Evolutionary conservation across 2,888 invertebrate genomes (phyloP), one percentile per base, ranked within the genome.

Genomic region (Cinara cedri): DNA sequence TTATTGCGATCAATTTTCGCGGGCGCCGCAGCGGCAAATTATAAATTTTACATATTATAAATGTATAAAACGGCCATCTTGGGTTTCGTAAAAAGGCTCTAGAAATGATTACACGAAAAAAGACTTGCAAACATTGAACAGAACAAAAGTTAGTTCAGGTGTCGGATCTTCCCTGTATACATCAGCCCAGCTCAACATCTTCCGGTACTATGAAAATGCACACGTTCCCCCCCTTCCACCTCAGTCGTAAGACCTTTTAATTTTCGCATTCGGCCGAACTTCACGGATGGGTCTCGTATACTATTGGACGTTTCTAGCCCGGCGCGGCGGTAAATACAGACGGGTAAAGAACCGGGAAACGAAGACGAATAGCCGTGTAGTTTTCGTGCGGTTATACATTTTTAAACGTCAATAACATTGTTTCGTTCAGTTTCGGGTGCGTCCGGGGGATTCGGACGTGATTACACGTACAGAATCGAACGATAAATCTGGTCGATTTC

Each of bases 371-470:
- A 34, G 3, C n/a, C 34, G 34, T 6, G 34, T 6, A 42, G 21
- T 21, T 63, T 63, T 63, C 54, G 16, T 74, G 19, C 11, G 21
- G 51, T 19, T 54, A 63, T 63, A 74, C 49, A 74, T 74, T 51
- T 63, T 74, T 74, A 74, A 74, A 74, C 63, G 49, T 51, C 74
- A 74, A 74, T 42, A 74, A 8, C 63, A 21, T 26, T 11, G 62
- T 11, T 42, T 51, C 9, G 16, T 44, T 21, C 46, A 26, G 6
- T 24, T 44, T 21, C 46, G 46, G 34, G n/a, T 14, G 46, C 26
- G 3, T 26, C 46, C 24, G 1, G 63, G 63, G 63, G 26, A 34
- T 74, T 34, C 9, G 16, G 34, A 34, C 34, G 34, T 34, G 6
- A 3, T 34, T 34, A 34, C n/a, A 42, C 11, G 16, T 54, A n/a